Percentiles rank a stretch among this genome's conserved stretches.
Conservation (phyloP, 2,888 invertebrate species). For the Pseudococcus jackbeardsleyi region DNA sequence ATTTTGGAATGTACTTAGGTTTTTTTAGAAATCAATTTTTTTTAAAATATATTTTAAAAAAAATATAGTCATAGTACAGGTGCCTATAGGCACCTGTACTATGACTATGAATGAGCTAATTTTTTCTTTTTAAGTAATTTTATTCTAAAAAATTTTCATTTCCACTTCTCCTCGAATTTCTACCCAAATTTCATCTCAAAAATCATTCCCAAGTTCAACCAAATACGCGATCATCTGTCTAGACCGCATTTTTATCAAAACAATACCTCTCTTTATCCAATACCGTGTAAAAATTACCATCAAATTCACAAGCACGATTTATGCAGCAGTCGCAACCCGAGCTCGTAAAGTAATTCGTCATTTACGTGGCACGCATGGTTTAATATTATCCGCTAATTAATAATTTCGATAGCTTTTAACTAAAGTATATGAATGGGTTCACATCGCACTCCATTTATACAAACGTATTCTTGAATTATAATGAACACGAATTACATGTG, state of each 20-base stretch:
- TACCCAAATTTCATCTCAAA: too few species aligned
- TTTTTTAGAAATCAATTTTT: too few species aligned
- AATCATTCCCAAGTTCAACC: too few species aligned
- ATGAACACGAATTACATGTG: slow-evolving; percentile 64
- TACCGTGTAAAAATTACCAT: not conserved
- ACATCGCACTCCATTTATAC: slow-evolving; percentile 39
- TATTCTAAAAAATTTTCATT: too few species aligned
- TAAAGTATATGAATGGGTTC: slow-evolving; percentile 57
- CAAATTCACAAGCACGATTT: slow-evolving; percentile 39
- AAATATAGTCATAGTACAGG: too few species aligned
- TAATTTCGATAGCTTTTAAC: slow-evolving; percentile 59
- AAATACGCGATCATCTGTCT: not conserved
- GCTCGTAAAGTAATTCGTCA: slow-evolving; percentile 17
- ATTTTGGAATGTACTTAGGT: too few species aligned
- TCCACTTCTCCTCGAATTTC: too few species aligned
- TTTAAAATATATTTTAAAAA: too few species aligned
- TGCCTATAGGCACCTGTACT: too few species aligned
- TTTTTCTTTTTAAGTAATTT: too few species aligned
- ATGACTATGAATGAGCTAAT: too few species aligned
- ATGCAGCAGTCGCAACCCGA: not conserved
- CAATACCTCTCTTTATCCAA: slow-evolving; percentile 4
- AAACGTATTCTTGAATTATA: slow-evolving; percentile 58
- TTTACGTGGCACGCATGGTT: slow-evolving; percentile 39
- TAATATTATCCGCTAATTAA: slow-evolving; percentile 58
- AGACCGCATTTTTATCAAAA: not conserved